Conservation (phyloP, 2,113 vertebrate genomes). For the Trogon surrucura region DNA sequence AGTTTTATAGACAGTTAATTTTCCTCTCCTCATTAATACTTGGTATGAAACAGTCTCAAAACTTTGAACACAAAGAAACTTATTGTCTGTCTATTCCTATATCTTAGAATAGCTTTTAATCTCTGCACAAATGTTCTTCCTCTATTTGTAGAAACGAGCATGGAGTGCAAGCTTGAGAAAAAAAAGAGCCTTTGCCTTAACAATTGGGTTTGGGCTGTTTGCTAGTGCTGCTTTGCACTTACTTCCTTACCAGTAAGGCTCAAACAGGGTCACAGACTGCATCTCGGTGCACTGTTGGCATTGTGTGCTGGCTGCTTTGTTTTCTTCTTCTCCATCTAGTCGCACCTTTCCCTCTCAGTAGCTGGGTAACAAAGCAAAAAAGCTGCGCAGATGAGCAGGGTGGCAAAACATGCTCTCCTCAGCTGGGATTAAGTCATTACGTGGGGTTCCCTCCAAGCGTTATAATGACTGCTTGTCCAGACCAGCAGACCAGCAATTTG, state of each 20-base stretch:
- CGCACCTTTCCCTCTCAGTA: background rate
- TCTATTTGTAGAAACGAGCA: background rate
- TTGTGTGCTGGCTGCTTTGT: background rate
- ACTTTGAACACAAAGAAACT: background rate
- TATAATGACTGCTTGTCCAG: background rate
- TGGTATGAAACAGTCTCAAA: background rate
- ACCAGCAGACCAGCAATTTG: background rate
- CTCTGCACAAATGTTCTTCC: background rate
- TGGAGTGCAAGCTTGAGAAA: background rate
- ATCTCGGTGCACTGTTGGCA: background rate
- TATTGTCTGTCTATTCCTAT: background rate
- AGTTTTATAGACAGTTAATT: background rate
- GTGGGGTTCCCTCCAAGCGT: background rate
- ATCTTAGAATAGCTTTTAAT: background rate
- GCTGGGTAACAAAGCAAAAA: background rate
- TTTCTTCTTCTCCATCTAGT: background rate
- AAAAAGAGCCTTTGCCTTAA: background rate
- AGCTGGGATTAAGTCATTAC: accelerated
- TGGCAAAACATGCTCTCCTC: background rate
- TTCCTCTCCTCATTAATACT: background rate
- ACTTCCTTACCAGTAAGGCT: background rate
- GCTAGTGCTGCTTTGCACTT: background rate
- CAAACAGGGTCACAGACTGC: background rate
- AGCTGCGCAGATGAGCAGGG: background rate
- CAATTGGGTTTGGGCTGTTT: background rate